phyloP scores from a whole-genome alignment of 1,140 invertebrate species.

The Euura saliciscinereae region DNA sequence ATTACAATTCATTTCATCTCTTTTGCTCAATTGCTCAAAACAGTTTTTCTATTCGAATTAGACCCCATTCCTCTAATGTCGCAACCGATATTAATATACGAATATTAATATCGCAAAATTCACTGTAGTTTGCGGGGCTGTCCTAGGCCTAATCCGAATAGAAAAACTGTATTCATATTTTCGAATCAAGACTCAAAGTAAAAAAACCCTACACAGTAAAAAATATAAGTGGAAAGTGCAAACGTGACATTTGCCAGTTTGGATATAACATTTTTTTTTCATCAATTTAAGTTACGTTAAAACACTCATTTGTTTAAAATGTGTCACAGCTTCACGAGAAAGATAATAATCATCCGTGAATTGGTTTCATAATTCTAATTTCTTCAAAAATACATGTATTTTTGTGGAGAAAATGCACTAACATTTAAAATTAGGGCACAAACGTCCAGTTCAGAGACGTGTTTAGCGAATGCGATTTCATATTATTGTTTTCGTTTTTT shows the following conservation, averaged over 20 bases:
- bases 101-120: too few species aligned
- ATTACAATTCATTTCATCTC: neutral
- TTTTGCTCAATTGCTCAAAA: neutral
- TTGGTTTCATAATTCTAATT: neutral
- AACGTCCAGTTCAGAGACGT: too few species aligned
- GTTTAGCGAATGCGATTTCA: too few species aligned
- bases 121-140: too few species aligned
- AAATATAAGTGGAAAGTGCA: neutral
- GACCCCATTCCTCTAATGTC: too few species aligned
- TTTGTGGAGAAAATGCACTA: too few species aligned
- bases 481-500: too few species aligned
- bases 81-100: too few species aligned
- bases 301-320: too few species aligned
- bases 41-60: too few species aligned
- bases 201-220: neutral
- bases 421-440: too few species aligned
- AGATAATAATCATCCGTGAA: neutral
- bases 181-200: constrained; percentile 1
- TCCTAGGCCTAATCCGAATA: too few species aligned
- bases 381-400: constrained; percentile 2
- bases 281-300: neutral
- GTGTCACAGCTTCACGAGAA: neutral
- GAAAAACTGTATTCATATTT: neutral
- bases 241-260: neutral
- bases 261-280: neutral